phyloP scores from a whole-genome alignment of 2,113 vertebrate genomes.

The Epinephelus lanceolatus region DNA sequence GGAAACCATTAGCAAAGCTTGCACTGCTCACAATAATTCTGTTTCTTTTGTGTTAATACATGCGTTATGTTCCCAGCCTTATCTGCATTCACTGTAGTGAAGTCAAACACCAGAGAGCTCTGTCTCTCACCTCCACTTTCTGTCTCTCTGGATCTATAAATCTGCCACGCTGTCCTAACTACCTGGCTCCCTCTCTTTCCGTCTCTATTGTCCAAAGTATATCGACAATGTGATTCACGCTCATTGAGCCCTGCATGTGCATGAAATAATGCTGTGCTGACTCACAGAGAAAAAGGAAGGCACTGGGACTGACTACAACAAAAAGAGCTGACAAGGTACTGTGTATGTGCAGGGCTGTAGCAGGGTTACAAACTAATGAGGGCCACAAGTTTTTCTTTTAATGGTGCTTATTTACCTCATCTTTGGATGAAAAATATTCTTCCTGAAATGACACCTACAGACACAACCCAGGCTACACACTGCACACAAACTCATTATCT shows the following conservation, averaged over 20 bases:
- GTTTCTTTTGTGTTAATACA: neutral
- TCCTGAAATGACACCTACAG: too few relatives aligned
- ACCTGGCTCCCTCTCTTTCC: conserved; percentile 1
- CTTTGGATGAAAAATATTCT: too few relatives aligned
- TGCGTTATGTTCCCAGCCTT: neutral
- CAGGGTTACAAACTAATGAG: too few relatives aligned
- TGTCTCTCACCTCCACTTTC: conserved; percentile 9
- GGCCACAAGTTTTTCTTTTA: too few relatives aligned
- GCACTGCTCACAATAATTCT: neutral
- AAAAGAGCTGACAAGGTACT: conserved; percentile 23
- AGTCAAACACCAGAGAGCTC: neutral
- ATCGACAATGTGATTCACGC: conserved; percentile 48
- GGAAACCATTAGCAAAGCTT: too few relatives aligned
- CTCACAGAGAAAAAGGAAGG: conserved; percentile 44
- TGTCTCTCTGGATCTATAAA: conserved; percentile 18
- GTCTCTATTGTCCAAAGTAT: conserved; percentile 35
- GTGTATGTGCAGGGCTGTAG: neutral
- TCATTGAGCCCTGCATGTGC: conserved; percentile 31
- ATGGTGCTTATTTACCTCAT: too few relatives aligned
- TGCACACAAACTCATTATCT: too few relatives aligned
- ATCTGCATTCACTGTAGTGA: neutral
- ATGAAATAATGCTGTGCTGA: conserved; percentile 44
- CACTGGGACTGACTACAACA: conserved; percentile 25
- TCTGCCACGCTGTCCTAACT: neutral
- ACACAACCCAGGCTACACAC: too few relatives aligned